Evolutionary conservation across 2,113 vertebrate species (phyloP).

Genomic region (Spheniscus mendiculus): DNA sequence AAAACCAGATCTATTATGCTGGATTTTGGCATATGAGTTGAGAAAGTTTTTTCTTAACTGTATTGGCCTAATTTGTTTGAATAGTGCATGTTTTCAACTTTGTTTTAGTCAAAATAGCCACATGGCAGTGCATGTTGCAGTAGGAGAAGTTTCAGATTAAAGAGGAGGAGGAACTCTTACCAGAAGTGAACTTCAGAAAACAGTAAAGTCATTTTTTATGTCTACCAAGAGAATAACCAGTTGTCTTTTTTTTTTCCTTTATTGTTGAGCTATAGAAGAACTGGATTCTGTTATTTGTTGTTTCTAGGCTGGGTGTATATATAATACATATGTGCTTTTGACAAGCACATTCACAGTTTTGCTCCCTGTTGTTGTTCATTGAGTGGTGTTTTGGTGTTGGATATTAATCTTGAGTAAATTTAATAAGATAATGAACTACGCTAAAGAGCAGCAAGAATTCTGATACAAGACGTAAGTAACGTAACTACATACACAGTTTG

Average conservation of each 20-base stretch:
- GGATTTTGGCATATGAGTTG: neutral
- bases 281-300: neutral
- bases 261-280: neutral
- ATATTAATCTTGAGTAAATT: neutral
- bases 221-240: neutral
- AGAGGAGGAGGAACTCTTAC: neutral
- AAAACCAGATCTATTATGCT: neutral
- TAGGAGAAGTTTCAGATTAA: neutral
- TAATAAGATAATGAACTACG: neutral
- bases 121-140: neutral
- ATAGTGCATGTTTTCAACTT: neutral
- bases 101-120: neutral
- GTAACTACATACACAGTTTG: too few species aligned
- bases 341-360: neutral
- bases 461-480: too few species aligned
- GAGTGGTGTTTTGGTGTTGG: neutral
- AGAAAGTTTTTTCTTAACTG: neutral
- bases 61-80: neutral
- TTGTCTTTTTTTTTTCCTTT: neutral
- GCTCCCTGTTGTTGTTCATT: neutral
- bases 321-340: neutral
- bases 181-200: neutral
- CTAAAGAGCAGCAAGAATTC: neutral
- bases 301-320: neutral
- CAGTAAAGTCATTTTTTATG: neutral